Evolutionary conservation across 2,888 invertebrate species (phyloP), one percentile per base, ranked within the genome.

Genomic region (Drosophila sordidula): DNA sequence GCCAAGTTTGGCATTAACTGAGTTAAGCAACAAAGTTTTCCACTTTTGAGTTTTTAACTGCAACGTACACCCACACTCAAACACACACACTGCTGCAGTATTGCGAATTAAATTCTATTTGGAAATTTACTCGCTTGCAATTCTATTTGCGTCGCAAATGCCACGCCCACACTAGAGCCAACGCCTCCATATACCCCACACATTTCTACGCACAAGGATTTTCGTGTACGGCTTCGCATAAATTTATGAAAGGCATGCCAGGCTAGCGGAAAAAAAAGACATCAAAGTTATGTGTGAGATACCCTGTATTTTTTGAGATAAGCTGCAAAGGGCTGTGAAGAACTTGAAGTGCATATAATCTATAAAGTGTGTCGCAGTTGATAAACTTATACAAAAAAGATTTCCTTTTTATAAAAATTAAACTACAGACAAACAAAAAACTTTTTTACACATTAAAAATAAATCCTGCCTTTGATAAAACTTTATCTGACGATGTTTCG

Each of bases 11-110:
- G 55, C 75, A 66, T 77, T 89, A 84, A 84, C 70, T 67, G 65
- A 87, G 81, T 84, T 84, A 75, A 71, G 68, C 65, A 78, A 72
- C 55, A 89, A 85, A 85, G 70, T 89, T 89, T 87, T 89, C 78
- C 74, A 89, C 84, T 89, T 84, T 75, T 71, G 70, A 77, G 78
- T 80, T 86, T 69, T 69, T 54, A 70, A 67, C 61, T 63, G 70
- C 78, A 66, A 29, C 51, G 29, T 36, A 41, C 26, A 63, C 69
- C 42, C 26, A 46, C 56, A 46, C 52, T 49, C 22, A 55, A 25
- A 44, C 9, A 47, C 9, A 47, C 16, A 63, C n/a, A 46, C 32
- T 52, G 46, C 57, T 71, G 59, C 59, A 64, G 52, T 73, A 73
- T 57, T 75, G 82, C 54, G 67, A 77, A 83, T 80, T 88, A 66